phyloP scores from a whole-genome alignment of 2,797 vertebrate species.

The Phyllotis vaccarum region DNA sequence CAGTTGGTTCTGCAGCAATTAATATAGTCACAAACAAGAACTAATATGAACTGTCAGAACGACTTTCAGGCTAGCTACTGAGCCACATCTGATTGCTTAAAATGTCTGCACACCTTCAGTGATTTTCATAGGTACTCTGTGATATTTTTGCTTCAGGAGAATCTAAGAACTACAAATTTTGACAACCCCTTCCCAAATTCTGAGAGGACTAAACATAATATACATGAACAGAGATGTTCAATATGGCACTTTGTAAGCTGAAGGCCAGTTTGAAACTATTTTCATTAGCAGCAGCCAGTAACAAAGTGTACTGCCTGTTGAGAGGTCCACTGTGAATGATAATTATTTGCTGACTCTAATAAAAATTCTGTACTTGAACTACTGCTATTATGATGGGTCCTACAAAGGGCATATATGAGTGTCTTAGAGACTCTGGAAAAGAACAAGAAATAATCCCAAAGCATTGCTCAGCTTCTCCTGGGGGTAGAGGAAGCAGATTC shows the following conservation, averaged over 20 bases:
- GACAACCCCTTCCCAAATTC: neutral
- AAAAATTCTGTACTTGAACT: slow-evolving; percentile 42
- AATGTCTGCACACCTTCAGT: neutral
- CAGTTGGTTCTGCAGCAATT: slow-evolving; percentile 36
- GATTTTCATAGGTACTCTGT: slow-evolving; percentile 43
- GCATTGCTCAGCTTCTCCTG: neutral
- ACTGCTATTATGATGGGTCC: neutral
- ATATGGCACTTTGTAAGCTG: slow-evolving; percentile 13
- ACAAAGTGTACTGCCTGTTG: neutral
- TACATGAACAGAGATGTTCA: slow-evolving; percentile 9
- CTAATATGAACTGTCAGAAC: slow-evolving; percentile 42
- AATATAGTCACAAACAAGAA: slow-evolving; percentile 41
- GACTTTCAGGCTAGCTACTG: slow-evolving; percentile 38
- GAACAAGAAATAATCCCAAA: slow-evolving; percentile 19
- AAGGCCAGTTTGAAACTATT: slow-evolving; percentile 26
- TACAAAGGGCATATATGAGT: slow-evolving; percentile 21
- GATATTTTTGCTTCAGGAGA: neutral
- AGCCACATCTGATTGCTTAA: slow-evolving; percentile 34
- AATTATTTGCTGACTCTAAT: slow-evolving; percentile 59
- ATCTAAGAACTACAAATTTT: slow-evolving; percentile 2
- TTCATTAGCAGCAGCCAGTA: slow-evolving; percentile 29
- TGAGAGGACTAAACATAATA: neutral
- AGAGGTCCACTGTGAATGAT: neutral
- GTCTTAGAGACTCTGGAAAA: slow-evolving; percentile 37
- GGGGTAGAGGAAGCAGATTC: neutral